Conservation (phyloP, 2,113 vertebrate species). For the Leucopsar rothschildi region DNA sequence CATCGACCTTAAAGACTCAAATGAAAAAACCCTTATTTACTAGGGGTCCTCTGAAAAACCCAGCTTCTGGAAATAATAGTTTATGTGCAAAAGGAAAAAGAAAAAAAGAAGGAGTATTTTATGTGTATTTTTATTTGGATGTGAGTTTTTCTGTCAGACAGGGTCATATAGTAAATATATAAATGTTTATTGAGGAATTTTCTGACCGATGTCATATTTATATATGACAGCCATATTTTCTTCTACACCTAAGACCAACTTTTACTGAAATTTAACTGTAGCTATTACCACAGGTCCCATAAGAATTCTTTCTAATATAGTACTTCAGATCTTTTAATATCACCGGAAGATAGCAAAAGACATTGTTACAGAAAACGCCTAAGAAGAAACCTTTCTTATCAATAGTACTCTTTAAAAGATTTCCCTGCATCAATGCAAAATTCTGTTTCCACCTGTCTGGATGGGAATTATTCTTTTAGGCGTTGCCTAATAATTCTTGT, state of each 20-base stretch:
- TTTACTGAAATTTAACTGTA: neutral
- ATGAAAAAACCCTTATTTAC: neutral
- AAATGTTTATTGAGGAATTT: neutral
- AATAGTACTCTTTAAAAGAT: neutral
- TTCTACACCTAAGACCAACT: neutral
- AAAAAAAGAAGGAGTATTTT: neutral
- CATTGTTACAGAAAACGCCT: neutral
- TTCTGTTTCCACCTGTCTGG: neutral
- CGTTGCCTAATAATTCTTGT: neutral
- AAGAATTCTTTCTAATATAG: neutral
- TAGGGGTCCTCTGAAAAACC: neutral
- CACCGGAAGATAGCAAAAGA: neutral
- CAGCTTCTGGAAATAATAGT: neutral
- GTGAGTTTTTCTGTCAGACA: neutral
- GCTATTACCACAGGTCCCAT: fast-evolving
- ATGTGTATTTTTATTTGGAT: neutral
- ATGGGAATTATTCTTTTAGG: neutral
- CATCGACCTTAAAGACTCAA: neutral
- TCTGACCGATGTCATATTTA: neutral
- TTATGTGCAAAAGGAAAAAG: neutral
- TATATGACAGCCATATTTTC: neutral
- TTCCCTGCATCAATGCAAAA: neutral
- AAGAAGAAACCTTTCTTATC: neutral
- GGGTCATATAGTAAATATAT: neutral
- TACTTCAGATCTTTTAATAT: neutral